Evolutionary conservation across 2,888 invertebrate species (phyloP).

Genomic region (Phaonia tiefii): DNA sequence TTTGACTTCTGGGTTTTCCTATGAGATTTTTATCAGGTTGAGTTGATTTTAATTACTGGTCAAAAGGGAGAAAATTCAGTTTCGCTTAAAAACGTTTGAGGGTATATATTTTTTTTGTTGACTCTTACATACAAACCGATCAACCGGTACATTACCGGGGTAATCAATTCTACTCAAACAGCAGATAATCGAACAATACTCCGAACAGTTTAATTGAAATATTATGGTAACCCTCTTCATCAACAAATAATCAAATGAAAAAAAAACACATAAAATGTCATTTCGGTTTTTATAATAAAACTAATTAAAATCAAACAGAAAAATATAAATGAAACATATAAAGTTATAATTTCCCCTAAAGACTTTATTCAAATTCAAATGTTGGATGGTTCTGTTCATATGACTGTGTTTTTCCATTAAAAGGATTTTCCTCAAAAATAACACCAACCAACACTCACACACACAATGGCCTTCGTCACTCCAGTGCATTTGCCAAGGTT

Average conservation of each 20-base stretch:
- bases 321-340: background rate
- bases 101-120: constrained; percentile 19
- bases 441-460: constrained; percentile 3
- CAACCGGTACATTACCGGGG: too few species aligned
- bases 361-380: constrained; percentile 7
- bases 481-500: constrained; percentile 43
- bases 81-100: constrained; percentile 37
- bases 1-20: constrained; percentile 25
- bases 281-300: constrained; percentile 35
- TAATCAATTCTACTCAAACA: background rate
- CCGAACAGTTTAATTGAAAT: constrained; percentile 47
- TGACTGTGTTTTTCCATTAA: constrained; percentile 35
- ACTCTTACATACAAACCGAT: background rate
- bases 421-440: constrained; percentile 23
- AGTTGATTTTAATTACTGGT: constrained; percentile 70
- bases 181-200: constrained; percentile 53
- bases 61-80: constrained; percentile 41
- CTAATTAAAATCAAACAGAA: constrained; percentile 27
- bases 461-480: constrained; percentile 2
- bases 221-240: constrained; percentile 2
- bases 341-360: constrained; percentile 18
- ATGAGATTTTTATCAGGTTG: constrained; percentile 67
- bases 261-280: constrained; percentile 4
- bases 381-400: background rate
- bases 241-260: background rate